Evolutionary conservation across 1,140 invertebrate genomes (phyloP).

Genomic region (Drosophila nikananu): DNA sequence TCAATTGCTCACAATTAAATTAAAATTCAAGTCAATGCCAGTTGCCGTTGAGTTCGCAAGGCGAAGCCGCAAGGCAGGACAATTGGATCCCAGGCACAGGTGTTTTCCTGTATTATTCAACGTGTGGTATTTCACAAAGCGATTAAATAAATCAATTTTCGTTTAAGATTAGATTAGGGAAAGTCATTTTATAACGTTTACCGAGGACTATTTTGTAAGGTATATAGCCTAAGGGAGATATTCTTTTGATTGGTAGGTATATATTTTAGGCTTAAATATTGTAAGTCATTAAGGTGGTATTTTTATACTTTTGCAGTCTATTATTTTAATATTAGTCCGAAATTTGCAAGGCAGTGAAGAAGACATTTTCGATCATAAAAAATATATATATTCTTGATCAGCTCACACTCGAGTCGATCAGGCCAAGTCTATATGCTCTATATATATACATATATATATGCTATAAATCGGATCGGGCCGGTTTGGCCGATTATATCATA

Average conservation of each 20-base stretch:
- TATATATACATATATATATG: too few relatives aligned
- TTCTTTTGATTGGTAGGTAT: background rate
- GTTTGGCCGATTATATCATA: too few relatives aligned
- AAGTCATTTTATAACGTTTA: background rate
- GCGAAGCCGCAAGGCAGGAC: slow-evolving; percentile 35
- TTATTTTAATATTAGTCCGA: too few relatives aligned
- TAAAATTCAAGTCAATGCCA: slow-evolving; percentile 72
- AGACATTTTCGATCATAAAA: too few relatives aligned
- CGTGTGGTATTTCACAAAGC: slow-evolving; percentile 17
- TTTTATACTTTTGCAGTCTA: too few relatives aligned
- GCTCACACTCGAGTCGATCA: too few relatives aligned
- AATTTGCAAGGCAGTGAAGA: too few relatives aligned
- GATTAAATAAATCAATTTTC: slow-evolving; percentile 46
- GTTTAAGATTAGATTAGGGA: background rate
- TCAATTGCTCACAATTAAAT: slow-evolving; percentile 79
- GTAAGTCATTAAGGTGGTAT: too few relatives aligned
- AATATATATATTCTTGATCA: too few relatives aligned
- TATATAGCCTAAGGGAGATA: background rate
- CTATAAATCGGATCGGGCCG: too few relatives aligned
- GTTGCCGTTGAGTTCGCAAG: slow-evolving; percentile 38
- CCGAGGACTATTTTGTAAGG: background rate
- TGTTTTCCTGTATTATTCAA: slow-evolving; percentile 21
- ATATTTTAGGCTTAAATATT: background rate
- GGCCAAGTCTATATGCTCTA: too few relatives aligned
- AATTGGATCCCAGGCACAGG: slow-evolving; percentile 33